Conservation (phyloP, 2,797 vertebrate species). For the Muscicapa comitata region DNA sequence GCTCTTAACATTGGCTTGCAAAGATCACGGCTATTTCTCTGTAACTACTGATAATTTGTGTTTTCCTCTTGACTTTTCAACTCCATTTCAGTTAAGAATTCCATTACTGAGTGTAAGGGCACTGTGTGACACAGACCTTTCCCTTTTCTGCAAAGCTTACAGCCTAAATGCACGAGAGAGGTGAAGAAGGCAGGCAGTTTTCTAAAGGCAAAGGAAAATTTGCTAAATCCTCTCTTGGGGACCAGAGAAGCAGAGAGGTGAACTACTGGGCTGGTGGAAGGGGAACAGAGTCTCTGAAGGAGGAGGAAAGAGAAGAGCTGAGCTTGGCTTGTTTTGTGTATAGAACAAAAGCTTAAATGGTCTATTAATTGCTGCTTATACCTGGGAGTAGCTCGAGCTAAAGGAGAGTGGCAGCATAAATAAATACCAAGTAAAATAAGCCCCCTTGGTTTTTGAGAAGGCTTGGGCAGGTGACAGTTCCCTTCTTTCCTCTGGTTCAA, state of each 20-base stretch:
- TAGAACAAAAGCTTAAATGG: background rate
- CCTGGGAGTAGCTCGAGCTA: background rate
- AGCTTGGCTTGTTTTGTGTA: background rate
- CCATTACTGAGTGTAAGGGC: background rate
- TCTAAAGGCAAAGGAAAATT: background rate
- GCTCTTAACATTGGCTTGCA: background rate
- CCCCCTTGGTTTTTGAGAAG: background rate
- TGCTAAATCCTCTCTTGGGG: background rate
- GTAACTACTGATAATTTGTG: background rate
- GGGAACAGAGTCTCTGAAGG: background rate
- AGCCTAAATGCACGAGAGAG: background rate
- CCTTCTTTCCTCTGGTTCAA: background rate
- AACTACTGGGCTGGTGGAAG: background rate
- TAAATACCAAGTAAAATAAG: background rate
- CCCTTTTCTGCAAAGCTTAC: background rate
- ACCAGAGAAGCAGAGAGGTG: background rate
- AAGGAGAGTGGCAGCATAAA: background rate
- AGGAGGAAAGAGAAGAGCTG: background rate
- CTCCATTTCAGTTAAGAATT: background rate
- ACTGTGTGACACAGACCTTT: background rate
- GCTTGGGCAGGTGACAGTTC: background rate
- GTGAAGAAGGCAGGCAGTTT: background rate
- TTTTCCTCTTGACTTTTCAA: background rate
- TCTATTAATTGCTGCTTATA: background rate
- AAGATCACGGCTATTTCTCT: rapidly evolving